These are phyloP conservation scores for Takifugu flavidus DNA, from an alignment of 2,113 vertebrate species.

Conservation along the genomic window DNA sequence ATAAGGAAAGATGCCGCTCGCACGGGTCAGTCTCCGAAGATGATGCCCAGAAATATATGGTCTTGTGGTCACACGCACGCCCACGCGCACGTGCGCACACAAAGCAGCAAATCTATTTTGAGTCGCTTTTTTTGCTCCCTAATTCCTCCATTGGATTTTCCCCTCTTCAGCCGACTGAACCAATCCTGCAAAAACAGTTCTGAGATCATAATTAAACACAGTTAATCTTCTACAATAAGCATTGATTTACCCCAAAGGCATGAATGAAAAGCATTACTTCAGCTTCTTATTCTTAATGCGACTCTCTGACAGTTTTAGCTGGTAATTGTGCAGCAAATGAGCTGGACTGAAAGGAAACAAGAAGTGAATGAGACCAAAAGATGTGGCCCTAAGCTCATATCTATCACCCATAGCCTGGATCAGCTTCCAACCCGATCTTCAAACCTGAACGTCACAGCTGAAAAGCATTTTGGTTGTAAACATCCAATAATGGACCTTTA, in stretches of 20 bases:
- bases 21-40: constrained; percentile 71
- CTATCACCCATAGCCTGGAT: no score
- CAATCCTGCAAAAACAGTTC: constrained; percentile 26
- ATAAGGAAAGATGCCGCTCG: constrained; percentile 83
- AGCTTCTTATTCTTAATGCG: constrained; percentile 6
- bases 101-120: background rate
- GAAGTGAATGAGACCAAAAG: background rate
- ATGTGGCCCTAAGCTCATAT: no score
- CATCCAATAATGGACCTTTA: no score
- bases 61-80: constrained; percentile 1
- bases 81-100: background rate
- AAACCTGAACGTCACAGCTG: no score
- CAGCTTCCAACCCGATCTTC: no score
- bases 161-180: constrained; percentile 10
- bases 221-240: constrained; percentile 43
- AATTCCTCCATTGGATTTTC: constrained; percentile 28
- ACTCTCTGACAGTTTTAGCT: constrained; percentile 15
- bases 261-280: background rate
- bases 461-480: no score
- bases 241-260: constrained; percentile 27
- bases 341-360: background rate
- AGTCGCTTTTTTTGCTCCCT: background rate
- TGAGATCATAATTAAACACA: constrained; percentile 40
- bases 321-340: constrained; percentile 3
- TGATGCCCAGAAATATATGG: constrained; percentile 2